Evolutionary conservation across 2,888 invertebrate species (phyloP).

Genomic region (Syritta pipiens): DNA sequence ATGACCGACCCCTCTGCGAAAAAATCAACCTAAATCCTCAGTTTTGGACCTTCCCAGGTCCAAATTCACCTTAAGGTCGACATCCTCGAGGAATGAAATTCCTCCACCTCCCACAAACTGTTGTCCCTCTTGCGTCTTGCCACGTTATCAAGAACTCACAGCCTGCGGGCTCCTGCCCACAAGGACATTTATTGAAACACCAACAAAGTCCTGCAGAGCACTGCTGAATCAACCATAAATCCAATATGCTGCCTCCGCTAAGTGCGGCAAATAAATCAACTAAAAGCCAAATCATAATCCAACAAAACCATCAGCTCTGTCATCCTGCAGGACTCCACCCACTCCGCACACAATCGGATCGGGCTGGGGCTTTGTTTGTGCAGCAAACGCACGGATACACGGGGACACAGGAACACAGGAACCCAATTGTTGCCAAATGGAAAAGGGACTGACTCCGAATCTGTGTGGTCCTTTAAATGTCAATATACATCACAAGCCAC

Average conservation of each 20-base stretch:
- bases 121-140: too few species aligned
- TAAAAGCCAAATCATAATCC: conserved; percentile 28
- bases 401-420: neutral
- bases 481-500: conserved; percentile 6
- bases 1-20: too few species aligned
- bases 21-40: too few species aligned
- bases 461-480: conserved; percentile 17
- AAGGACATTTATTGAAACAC: conserved; percentile 23
- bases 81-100: too few species aligned
- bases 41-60: too few species aligned
- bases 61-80: too few species aligned
- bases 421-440: neutral
- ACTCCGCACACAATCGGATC: neutral
- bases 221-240: conserved; percentile 22
- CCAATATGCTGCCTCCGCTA: conserved; percentile 28
- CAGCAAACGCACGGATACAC: conserved; percentile 20
- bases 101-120: too few species aligned
- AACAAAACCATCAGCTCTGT: too few species aligned
- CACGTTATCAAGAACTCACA: too few species aligned
- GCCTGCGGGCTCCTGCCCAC: too few species aligned
- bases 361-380: neutral
- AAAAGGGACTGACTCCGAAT: neutral
- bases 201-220: conserved; percentile 1
- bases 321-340: too few species aligned
- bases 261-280: conserved; percentile 17